Evolutionary conservation across 2,888 invertebrate species (phyloP).

Genomic region (Aproaerema taeniolella): DNA sequence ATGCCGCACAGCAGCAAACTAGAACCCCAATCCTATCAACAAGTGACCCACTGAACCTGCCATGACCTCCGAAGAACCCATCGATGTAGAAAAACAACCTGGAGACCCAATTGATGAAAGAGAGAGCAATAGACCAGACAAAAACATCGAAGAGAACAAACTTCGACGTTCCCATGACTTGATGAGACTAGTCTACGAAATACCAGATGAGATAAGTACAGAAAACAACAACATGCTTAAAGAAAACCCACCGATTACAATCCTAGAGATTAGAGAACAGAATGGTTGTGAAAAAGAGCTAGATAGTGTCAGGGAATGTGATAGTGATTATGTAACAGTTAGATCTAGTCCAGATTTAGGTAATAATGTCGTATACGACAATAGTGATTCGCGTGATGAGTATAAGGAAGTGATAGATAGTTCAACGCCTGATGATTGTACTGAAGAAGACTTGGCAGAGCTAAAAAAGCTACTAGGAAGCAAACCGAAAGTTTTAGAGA

Average conservation of each 20-base stretch:
- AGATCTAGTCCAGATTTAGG: conserved; percentile 56
- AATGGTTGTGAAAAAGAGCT: conserved; percentile 67
- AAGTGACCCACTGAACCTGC: conserved; percentile 37
- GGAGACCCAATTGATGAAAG: conserved; percentile 43
- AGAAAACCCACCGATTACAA: conserved; percentile 67
- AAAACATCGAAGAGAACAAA: conserved; percentile 40
- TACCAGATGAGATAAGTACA: conserved; percentile 58
- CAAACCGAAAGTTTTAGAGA: conserved; percentile 83
- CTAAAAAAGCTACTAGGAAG: conserved; percentile 53
- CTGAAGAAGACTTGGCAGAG: conserved; percentile 61
- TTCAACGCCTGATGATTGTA: conserved; percentile 56
- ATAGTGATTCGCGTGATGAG: conserved; percentile 31
- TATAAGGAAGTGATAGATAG: conserved; percentile 61
- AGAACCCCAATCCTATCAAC: conserved; percentile 22
- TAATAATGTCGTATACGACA: conserved; percentile 59
- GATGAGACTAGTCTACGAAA: conserved; percentile 68
- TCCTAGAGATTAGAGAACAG: conserved; percentile 65
- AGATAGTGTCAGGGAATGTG: conserved; percentile 42
- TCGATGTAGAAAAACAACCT: conserved; percentile 60
- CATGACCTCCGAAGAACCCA: conserved; percentile 70
- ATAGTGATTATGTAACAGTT: conserved; percentile 48
- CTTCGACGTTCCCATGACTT: conserved; percentile 50
- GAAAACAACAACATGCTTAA: conserved; percentile 66
- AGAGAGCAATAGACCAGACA: conserved; percentile 42
- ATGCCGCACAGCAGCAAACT: conserved; percentile 37